A percentile compares a stretch with the other conserved stretches of the same genome.
Evolutionary conservation across 1,140 invertebrate genomes (phyloP).

Genomic region (Ceratoteleas bidentatus): DNA sequence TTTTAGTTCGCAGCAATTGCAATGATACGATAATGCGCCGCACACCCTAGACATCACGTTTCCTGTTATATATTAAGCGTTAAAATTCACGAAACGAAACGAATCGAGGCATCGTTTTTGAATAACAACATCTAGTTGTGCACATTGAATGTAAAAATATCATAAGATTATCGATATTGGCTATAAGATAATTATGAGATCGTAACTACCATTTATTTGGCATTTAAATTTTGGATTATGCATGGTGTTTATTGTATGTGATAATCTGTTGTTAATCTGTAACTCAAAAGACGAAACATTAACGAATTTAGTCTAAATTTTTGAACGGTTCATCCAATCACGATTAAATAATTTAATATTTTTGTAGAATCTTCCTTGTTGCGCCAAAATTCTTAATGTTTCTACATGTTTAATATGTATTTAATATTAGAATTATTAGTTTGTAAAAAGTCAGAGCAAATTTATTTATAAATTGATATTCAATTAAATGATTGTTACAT

Average conservation of each 20-base stretch:
- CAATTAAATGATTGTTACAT: too few relatives aligned
- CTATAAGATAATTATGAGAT: slow-evolving; percentile 47
- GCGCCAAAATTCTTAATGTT: slow-evolving; percentile 47
- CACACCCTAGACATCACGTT: slow-evolving; percentile 10
- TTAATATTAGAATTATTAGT: slow-evolving; percentile 63
- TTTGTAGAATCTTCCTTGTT: slow-evolving; percentile 32
- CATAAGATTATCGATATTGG: slow-evolving; percentile 55
- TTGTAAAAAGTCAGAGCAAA: slow-evolving; percentile 75
- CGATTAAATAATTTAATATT: slow-evolving; percentile 30
- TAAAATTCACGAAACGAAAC: background rate
- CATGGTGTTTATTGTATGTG: slow-evolving; percentile 58
- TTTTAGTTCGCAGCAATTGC: slow-evolving; percentile 3
- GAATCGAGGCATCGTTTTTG: slow-evolving; percentile 17
- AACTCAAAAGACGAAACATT: slow-evolving; percentile 42
- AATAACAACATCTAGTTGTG: slow-evolving; percentile 39
- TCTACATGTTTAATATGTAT: slow-evolving; percentile 47
- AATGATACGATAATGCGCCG: background rate
- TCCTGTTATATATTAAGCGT: background rate
- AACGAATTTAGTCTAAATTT: slow-evolving; percentile 36
- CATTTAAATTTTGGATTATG: slow-evolving; percentile 50
- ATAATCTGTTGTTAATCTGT: slow-evolving; percentile 52
- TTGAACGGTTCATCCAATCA: slow-evolving; percentile 6
- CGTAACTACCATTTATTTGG: slow-evolving; percentile 38
- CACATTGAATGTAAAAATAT: slow-evolving; percentile 53
- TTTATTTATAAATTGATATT: slow-evolving; percentile 79